Conservation (phyloP, 2,113 vertebrate genomes). For the Copsychus sechellarum region DNA sequence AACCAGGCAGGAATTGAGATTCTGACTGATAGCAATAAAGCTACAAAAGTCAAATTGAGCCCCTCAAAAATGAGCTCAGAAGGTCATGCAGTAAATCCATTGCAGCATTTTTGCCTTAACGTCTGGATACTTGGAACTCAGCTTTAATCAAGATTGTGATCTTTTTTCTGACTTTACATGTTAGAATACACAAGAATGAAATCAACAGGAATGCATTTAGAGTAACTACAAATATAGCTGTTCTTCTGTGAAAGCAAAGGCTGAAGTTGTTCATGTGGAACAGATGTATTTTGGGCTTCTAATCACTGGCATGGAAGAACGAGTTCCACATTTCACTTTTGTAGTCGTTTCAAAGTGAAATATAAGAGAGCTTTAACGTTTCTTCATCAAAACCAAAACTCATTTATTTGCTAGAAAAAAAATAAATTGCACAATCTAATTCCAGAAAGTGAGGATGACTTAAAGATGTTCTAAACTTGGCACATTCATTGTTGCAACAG, state of each 20-base stretch:
- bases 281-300: constrained; percentile 61
- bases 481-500: constrained; percentile 61
- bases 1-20: neutral
- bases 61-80: neutral
- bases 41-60: neutral
- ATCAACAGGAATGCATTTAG: neutral
- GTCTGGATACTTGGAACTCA: neutral
- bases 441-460: constrained; percentile 75
- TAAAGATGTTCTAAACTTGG: constrained; percentile 65
- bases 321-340: constrained; percentile 69
- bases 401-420: constrained; percentile 29
- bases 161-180: neutral
- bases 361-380: constrained; percentile 2
- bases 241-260: constrained; percentile 60
- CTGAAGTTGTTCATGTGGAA: constrained; percentile 56
- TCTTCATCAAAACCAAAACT: constrained; percentile 38
- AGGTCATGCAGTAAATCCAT: neutral
- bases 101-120: neutral
- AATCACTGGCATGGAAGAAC: constrained; percentile 66
- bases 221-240: constrained; percentile 7
- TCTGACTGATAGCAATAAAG: neutral
- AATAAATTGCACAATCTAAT: constrained; percentile 68
- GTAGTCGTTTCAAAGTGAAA: constrained; percentile 47
- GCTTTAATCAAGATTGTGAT: neutral
- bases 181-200: neutral